Evolutionary conservation across 2,797 vertebrate species (phyloP).

Genomic region (Oreochromis mossambicus): DNA sequence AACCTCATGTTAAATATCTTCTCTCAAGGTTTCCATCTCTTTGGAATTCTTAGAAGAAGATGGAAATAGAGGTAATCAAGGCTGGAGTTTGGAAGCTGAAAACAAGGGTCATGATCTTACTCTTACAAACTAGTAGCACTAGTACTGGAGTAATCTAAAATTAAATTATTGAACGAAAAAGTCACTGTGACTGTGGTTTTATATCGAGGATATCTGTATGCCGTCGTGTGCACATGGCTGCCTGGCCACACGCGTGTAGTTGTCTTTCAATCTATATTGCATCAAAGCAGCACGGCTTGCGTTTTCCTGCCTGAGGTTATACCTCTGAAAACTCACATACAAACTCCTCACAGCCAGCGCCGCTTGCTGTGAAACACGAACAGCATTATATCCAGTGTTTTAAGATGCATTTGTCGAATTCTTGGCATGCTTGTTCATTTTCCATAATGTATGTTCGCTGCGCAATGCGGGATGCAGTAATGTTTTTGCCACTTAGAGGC

Average conservation of each 20-base stretch:
- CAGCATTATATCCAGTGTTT: background rate
- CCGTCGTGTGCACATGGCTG: background rate
- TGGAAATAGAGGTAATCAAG: background rate
- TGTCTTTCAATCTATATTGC: background rate
- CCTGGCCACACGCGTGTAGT: background rate
- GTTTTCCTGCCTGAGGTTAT: background rate
- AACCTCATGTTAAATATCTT: background rate
- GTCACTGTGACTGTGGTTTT: background rate
- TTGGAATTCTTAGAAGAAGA: background rate
- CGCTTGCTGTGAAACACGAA: background rate
- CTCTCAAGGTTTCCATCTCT: background rate
- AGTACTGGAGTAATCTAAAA: background rate
- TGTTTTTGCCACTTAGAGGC: background rate
- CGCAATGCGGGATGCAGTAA: background rate
- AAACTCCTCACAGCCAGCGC: background rate
- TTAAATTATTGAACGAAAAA: background rate
- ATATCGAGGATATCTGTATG: background rate
- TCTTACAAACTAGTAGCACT: background rate
- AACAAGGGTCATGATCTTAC: background rate
- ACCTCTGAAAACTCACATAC: background rate
- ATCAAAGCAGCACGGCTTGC: background rate
- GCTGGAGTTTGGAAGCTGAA: background rate
- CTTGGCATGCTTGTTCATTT: background rate
- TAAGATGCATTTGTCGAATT: background rate
- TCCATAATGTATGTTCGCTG: background rate